These are phyloP conservation scores for Vanessa tameamea DNA, from an alignment of 1,140 invertebrate genomes.

Conservation along the genomic window DNA sequence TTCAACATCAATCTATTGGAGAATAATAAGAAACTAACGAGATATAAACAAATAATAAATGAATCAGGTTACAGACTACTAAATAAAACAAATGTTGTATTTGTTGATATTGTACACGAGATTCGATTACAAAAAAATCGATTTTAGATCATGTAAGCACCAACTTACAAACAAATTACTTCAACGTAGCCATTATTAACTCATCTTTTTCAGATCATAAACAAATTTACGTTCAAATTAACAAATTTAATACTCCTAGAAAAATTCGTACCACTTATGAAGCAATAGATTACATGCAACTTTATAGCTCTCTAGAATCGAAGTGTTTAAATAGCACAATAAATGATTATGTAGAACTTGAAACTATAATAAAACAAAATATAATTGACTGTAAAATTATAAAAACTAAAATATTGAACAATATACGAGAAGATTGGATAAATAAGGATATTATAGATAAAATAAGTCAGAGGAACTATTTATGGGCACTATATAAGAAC, in stretches of 20 bases:
- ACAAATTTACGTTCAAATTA: conserved; percentile 16
- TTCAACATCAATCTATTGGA: no score
- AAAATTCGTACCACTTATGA: background rate
- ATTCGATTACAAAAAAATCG: conserved; percentile 1
- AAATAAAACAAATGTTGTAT: conserved; percentile 17
- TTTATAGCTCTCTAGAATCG: no score
- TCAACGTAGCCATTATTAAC: conserved; percentile 13
- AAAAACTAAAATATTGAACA: conserved; percentile 10
- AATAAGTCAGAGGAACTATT: conserved; percentile 16
- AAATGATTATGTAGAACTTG: background rate
- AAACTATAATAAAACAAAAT: conserved; percentile 3
- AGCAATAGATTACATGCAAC: no score
- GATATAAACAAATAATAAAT: no score
- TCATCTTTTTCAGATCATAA: conserved; percentile 17
- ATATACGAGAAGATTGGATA: conserved; percentile 17
- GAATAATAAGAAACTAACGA: no score
- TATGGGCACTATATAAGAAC: conserved; percentile 9
- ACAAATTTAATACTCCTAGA: background rate
- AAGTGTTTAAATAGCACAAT: background rate
- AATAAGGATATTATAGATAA: conserved; percentile 11
- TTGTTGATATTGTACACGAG: conserved; percentile 14
- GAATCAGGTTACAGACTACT: background rate
- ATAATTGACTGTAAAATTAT: background rate
- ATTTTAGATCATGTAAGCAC: conserved; percentile 7
- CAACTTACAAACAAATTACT: conserved; percentile 14